Evolutionary conservation across 2,797 vertebrate species (phyloP), one percentile per base, ranked within the genome.

Genomic region (Tympanoctomys barrerae): DNA sequence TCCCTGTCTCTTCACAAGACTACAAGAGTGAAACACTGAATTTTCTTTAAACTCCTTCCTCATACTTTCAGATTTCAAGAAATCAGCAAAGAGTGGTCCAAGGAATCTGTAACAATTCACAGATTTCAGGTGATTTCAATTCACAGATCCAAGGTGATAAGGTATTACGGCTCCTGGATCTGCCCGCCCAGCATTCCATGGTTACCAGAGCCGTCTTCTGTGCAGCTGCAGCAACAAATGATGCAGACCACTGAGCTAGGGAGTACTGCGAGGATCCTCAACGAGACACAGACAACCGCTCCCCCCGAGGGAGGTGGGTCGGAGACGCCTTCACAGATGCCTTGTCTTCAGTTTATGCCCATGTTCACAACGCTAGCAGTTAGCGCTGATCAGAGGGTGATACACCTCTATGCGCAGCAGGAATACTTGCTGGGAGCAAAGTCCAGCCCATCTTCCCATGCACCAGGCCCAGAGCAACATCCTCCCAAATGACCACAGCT

Each of bases 371-470:
- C 73, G 93, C 99, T 99, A 98, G 99, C 98, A 90, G 98, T 95
- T 86, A 99, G 98, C 94, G 99, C 98, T 52, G 98, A 99, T 98
- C 95, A 99, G 96, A 99, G 99, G 42, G 99, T 99, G 97, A 99
- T 96, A 90, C 99, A 99, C 98, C 99, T 99, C 99, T 99, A 99
- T 98, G 99, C 99, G 98, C 99, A 99, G 97, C 99, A 99, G 98
- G 99, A 99, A 98, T 99, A 99, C 62, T 98, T 99, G 97, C 98
- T 99, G 49, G 99, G 99, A 62, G 98, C 98, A 97, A 99, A 99
- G 64, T 99, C 99, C 98, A 99, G 98, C 99, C 99, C 99, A 97
- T 99, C 99, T 97, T 99, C 99, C 94, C 71, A 46, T 42, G 24
- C 22, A 12, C 71, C 71, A 75, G 11, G 5, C 24, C 39, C 39